Conservation (phyloP, 2,797 vertebrate genomes). For the Macrochelys suwanniensis region DNA sequence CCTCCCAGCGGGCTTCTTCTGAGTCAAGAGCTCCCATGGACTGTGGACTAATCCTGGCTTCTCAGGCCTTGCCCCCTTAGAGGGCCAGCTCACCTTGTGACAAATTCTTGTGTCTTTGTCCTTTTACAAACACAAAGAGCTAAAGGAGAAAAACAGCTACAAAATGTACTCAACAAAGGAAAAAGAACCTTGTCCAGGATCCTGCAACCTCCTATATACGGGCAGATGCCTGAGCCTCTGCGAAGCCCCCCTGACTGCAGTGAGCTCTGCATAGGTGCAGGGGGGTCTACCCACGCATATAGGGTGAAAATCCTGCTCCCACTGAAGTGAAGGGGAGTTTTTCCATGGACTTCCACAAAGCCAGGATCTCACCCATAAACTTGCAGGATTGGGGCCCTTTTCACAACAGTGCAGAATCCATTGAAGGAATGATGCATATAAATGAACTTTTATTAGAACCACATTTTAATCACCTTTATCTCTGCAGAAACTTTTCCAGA, state of each 20-base stretch:
- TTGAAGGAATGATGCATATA: accelerated
- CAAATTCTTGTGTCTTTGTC: accelerated
- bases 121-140: neutral
- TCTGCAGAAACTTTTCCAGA: neutral
- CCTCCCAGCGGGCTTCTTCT: constrained; percentile 12
- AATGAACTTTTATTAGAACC: neutral
- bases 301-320: neutral
- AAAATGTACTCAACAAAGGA: neutral
- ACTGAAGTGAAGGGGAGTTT: neutral
- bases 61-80: neutral
- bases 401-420: neutral
- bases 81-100: neutral
- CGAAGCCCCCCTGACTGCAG: neutral
- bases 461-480: neutral
- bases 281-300: neutral
- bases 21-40: neutral
- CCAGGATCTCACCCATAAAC: neutral
- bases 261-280: neutral
- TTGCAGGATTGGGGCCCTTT: neutral
- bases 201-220: neutral
- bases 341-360: neutral
- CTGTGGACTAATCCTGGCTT: neutral
- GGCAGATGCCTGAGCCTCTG: neutral
- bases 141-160: neutral
- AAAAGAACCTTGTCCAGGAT: neutral